Evolutionary conservation across 1,140 invertebrate genomes (phyloP).

Genomic region (Phocides pigmalion): DNA sequence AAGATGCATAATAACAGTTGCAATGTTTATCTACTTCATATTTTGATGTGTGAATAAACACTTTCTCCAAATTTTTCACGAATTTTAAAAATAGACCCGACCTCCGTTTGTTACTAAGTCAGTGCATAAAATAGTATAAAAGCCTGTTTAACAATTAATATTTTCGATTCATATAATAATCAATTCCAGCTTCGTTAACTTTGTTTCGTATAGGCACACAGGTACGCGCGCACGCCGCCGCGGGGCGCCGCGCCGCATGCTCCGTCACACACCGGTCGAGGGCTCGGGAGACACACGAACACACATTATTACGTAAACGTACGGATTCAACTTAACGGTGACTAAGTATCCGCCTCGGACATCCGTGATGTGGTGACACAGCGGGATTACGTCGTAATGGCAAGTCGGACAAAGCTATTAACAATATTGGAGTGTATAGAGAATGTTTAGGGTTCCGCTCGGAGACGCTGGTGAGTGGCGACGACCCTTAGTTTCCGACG

Average conservation of each 20-base stretch:
- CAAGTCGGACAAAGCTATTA: constrained; percentile 31
- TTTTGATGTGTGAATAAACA: too few relatives aligned
- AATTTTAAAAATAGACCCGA: too few relatives aligned
- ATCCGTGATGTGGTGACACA: neutral
- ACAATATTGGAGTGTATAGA: constrained; percentile 22
- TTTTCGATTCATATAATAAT: constrained; percentile 6
- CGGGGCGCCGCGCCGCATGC: neutral
- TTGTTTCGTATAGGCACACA: constrained; percentile 7
- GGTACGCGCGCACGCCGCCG: neutral
- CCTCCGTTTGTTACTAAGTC: too few relatives aligned
- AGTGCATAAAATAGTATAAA: constrained; percentile 21
- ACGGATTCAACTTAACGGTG: constrained; percentile 2
- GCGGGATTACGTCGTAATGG: constrained; percentile 13
- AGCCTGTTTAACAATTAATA: constrained; percentile 15
- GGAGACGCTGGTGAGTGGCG: neutral
- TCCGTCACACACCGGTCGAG: neutral
- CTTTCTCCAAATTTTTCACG: too few relatives aligned
- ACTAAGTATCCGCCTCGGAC: neutral
- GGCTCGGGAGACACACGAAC: constrained; percentile 1
- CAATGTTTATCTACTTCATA: too few relatives aligned
- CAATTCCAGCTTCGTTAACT: constrained; percentile 2
- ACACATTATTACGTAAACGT: neutral
- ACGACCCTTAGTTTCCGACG: constrained; percentile 27
- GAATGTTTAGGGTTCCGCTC: neutral
- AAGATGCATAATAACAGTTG: too few relatives aligned